Base-by-base conservation (phyloP, 2,888 invertebrate genomes). In the Abrostola tripartita region DNA sequence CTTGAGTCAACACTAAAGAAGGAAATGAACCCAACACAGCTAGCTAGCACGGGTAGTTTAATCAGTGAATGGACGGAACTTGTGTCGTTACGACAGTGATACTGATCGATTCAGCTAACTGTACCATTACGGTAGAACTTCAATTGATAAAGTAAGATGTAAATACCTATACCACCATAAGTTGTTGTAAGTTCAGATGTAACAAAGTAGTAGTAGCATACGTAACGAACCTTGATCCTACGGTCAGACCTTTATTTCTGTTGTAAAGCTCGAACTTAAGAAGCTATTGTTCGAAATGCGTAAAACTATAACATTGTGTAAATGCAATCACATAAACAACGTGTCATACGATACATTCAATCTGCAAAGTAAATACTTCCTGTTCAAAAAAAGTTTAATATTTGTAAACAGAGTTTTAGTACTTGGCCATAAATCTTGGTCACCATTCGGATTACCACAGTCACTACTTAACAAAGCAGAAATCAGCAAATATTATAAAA, bases 281-380 rank as follows among this genome's bases (percentile, higher is more conserved):
- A 61, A 60, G 68, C 73, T 61, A 68, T 68, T 63, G 68, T 68
- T 72, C 8, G 54, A 64, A 71, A 71, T 61, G 57, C 52, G 44
- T 68, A 63, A 68, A 71, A 72, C 52, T 63, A 57, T 67, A 71
- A 63, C 68, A 63, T 68, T 60, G 72, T 72, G 62, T 71, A 52
- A 59, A 42, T 67, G 42, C 50, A 57, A 66, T 56, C 44, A 44
- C 52, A 50, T 61, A 52, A 59, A 71, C 61, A 66, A 62, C 42
- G 59, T 67, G 57, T 68, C 68, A 72, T 50, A 44, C 37, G 56
- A 71, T 61, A 57, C 59, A 60, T 68, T 72, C 52, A 63, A 63
- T 52, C 51, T 44, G 42, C 14, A 52, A 63, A 68, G 49, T 60
- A 60, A 62, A 60, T 41, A 61, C 52, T 64, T 68, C 58, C 55